These are phyloP conservation scores for Ichneumon xanthorius DNA, from an alignment of 2,888 invertebrate species.

Conservation along the genomic window DNA sequence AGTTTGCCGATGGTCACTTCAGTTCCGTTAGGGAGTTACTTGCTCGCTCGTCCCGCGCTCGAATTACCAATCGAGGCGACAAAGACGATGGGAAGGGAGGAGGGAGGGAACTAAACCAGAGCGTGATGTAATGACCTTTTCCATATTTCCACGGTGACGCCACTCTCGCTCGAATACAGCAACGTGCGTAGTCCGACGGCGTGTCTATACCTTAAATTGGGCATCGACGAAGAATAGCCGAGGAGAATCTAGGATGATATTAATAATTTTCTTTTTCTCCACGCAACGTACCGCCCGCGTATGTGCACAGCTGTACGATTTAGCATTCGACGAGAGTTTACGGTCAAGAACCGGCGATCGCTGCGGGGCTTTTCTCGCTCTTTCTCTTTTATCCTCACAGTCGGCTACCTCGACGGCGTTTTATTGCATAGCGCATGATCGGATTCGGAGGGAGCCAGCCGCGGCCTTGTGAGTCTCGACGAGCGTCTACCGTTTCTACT, in stretches of 20 bases:
- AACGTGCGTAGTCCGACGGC: too few species aligned
- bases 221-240: not conserved
- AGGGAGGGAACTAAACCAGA: too few species aligned
- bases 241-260: not conserved
- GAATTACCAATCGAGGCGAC: too few species aligned
- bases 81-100: too few species aligned
- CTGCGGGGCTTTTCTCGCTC: constrained; percentile 10
- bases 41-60: too few species aligned
- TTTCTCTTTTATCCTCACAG: constrained; percentile 46
- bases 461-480: constrained; percentile 69
- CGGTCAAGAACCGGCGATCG: constrained; percentile 29
- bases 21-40: too few species aligned
- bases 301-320: constrained; percentile 34
- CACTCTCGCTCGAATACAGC: too few species aligned
- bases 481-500: constrained; percentile 69
- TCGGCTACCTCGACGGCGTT: constrained; percentile 64
- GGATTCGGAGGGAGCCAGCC: constrained; percentile 57
- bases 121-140: too few species aligned
- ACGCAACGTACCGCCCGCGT: too few species aligned
- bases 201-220: not conserved
- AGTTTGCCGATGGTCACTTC: too few species aligned
- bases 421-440: constrained; percentile 68
- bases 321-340: constrained; percentile 41
- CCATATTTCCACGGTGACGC: too few species aligned
- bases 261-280: too few species aligned